phyloP scores from a whole-genome alignment of 2,797 vertebrate genomes.

The Liparis tanakae region DNA sequence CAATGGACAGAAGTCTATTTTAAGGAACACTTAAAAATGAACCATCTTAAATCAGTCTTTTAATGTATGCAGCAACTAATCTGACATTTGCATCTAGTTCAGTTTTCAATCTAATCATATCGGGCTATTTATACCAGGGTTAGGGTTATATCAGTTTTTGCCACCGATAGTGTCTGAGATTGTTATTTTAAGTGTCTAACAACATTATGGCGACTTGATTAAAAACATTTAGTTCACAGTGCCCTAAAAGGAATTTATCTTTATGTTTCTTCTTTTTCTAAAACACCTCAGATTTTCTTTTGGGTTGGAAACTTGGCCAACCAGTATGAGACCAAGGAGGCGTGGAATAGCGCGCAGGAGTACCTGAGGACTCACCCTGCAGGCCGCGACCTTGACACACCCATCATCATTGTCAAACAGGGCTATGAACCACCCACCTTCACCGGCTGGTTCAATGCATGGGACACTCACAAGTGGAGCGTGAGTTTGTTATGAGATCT shows the following conservation, averaged over 20 bases:
- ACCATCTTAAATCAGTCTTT: too few relatives aligned
- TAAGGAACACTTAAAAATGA: too few relatives aligned
- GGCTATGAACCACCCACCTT: conserved; percentile 90
- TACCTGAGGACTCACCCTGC: conserved; percentile 90
- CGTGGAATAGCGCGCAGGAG: conserved; percentile 80
- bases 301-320: conserved; percentile 90
- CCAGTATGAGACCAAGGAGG: conserved; percentile 84
- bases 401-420: conserved; percentile 88
- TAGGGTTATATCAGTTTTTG: too few relatives aligned
- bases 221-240: background rate
- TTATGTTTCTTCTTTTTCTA: background rate
- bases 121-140: too few relatives aligned
- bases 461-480: conserved; percentile 93
- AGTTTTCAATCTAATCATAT: too few relatives aligned
- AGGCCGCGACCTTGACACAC: conserved; percentile 85
- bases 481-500: conserved; percentile 80
- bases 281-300: conserved; percentile 85
- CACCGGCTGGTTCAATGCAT: conserved; percentile 93
- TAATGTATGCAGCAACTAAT: too few relatives aligned
- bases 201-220: background rate
- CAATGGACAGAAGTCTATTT: too few relatives aligned
- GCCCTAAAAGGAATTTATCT: background rate
- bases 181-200: too few relatives aligned
- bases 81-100: too few relatives aligned
- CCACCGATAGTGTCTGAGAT: too few relatives aligned